Base-by-base conservation (phyloP, 2,113 vertebrate genomes). In the Passer domesticus region DNA sequence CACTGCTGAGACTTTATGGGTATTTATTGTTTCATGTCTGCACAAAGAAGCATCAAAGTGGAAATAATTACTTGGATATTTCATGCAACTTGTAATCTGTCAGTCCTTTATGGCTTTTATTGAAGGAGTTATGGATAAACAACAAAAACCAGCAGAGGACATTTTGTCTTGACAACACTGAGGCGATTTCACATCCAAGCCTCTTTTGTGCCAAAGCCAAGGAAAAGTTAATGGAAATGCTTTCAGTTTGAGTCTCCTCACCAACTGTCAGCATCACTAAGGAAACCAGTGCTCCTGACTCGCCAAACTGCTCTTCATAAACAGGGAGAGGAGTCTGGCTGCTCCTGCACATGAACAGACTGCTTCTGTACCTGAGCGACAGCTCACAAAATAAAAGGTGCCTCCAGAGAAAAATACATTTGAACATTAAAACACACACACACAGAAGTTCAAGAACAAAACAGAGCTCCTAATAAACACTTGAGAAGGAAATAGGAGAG, bases 31-130 rank as follows among this genome's bases (percentile, higher is more conserved):
- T 50, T 83, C 43, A 22, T 6, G 52, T 31, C 91, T 88, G 55
- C 87, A 83, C 53, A 86, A 87, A 90, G 83, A 50, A 67, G 75
- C 93, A 76, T 33, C 70, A 24, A 85, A 94, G 91, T 59, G 63
- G 76, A 88, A 94, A 91, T 80, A 95, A 92, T 92, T 68, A 79
- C 95, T 83, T 21, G 30, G 70, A 33, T 94, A 91, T 94, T 91
- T 97, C 91, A 89, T 44, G 67, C 39, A 90, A 74, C 72, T 90
- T 55, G 75, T 90, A 90, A 90, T 83, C 84, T 88, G 92, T 86
- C 90, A 88, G 67, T 58, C 44, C 84, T 91, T 95, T 70, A 63
- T 37, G 56, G 78, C 46, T 83, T 89, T 81, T 63, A 89, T 83
- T 62, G 63, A 59, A 73, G 55, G 83, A 96, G 33, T 47, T 88